Base-by-base conservation (phyloP, 1,140 invertebrate genomes). In the Camponotus pennsylvanicus region DNA sequence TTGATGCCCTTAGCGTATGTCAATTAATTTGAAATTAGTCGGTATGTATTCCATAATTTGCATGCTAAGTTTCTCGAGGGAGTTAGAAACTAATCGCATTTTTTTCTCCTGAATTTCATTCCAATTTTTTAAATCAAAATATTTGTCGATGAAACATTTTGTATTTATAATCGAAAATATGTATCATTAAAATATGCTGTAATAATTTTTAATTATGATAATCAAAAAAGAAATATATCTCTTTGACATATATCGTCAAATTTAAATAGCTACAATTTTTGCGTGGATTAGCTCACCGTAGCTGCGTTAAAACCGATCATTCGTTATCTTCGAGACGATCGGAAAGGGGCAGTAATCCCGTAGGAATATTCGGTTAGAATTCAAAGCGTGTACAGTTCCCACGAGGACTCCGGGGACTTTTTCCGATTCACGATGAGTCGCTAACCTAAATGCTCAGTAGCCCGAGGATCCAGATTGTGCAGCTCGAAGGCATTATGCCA, bases 351-450 rank as follows among this genome's bases (percentile, higher is more conserved):
- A 57, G 45, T 55, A 40, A 61, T 86, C 86, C 87, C 27, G 27
- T n/a, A 71, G 86, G 87, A 85, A 86, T 61, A 84, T 76, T 77
- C 59, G 66, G 70, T 90, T 89, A 76, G 85, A 79, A 89, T 89
- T 90, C 91, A 73, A 91, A 92, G 89, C 91, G 84, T 89, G 91
- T 90, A 83, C 73, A 69, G 87, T 93, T 93, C 91, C 89, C 92
- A 92, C 91, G 87, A 87, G 63, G 42, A 90, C 84, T 75, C 67
- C 67, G 40, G 77, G 87, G 87, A 86, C 87, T 91, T 91, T 90
- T 91, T 91, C 89, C 92, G 82, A 94, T 92, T 93, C 92, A 94
- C 86, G 91, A 91, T 94, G 93, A 93, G 86, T 94, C 91, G 92
- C 89, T 90, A 90, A 91, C 90, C 90, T 83, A 91, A 94, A 92